These are phyloP conservation scores for Busseola fusca DNA, from an alignment of 2,888 invertebrate genomes.

Conservation along the genomic window DNA sequence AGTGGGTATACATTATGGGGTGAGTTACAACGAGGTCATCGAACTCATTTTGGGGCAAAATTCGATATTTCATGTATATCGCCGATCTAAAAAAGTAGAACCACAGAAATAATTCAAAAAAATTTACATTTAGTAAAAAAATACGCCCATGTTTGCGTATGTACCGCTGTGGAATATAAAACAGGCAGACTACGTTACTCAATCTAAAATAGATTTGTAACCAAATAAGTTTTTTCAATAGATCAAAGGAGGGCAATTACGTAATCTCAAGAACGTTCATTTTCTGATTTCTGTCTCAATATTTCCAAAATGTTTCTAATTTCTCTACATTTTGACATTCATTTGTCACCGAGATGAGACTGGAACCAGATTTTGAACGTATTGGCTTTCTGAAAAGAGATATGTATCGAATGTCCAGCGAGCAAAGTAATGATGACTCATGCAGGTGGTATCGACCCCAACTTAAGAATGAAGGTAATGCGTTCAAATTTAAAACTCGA, in stretches of 20 bases:
- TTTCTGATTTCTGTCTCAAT: too few relatives aligned
- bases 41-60: conserved; percentile 35
- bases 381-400: too few relatives aligned
- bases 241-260: not conserved
- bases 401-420: too few relatives aligned
- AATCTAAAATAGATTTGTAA: conserved; percentile 28
- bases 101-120: not conserved
- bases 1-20: conserved; percentile 30
- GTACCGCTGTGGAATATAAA: conserved; percentile 25
- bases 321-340: too few relatives aligned
- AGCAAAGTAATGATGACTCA: too few relatives aligned
- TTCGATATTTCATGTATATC: conserved; percentile 8
- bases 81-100: not conserved
- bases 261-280: too few relatives aligned
- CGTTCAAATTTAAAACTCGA: too few relatives aligned
- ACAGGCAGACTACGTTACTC: conserved; percentile 17
- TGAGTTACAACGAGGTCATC: conserved; percentile 43
- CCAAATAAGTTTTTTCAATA: conserved; percentile 18
- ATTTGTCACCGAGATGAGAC: too few relatives aligned
- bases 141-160: not conserved
- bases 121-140: conserved; percentile 1
- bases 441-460: not conserved
- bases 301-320: too few relatives aligned
- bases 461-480: not conserved
- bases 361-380: too few relatives aligned